Conservation (phyloP, 2,113 vertebrate genomes). For the Strix uralensis region DNA sequence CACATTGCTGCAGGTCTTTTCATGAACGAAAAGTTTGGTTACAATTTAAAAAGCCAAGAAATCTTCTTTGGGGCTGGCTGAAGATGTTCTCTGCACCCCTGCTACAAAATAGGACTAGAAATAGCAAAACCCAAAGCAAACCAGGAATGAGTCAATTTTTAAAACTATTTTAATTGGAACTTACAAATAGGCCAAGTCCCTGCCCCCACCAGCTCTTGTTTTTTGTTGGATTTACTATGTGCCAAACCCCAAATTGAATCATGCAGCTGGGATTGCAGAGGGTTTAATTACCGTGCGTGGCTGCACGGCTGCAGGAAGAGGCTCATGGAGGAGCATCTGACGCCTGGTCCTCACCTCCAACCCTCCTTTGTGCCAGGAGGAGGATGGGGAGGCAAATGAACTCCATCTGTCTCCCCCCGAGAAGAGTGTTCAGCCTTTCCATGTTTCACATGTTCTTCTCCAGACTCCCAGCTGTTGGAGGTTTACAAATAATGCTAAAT, state of each 20-base stretch:
- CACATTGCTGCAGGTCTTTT: not conserved
- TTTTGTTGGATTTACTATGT: not conserved
- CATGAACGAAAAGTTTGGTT: not conserved
- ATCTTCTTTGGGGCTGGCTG: not conserved
- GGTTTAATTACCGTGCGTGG: not conserved
- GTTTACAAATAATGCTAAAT: not conserved
- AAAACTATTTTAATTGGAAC: not conserved
- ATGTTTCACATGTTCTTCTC: not conserved
- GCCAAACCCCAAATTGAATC: not conserved
- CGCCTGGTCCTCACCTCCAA: not conserved
- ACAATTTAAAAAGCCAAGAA: not conserved
- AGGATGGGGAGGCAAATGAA: not conserved
- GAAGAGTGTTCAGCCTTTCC: not conserved
- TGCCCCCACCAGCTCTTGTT: not conserved
- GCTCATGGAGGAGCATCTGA: not conserved
- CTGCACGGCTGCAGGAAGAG: not conserved
- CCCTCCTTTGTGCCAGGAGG: not conserved
- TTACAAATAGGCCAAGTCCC: not conserved
- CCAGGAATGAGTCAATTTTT: not conserved
- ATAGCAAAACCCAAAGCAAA: not conserved
- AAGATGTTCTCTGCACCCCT: rapidly evolving
- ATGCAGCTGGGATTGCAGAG: not conserved
- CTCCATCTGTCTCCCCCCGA: no score
- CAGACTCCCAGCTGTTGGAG: not conserved
- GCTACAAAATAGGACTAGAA: not conserved